Conservation (phyloP, 1,140 invertebrate species). For the Scaptomyza hsui region DNA sequence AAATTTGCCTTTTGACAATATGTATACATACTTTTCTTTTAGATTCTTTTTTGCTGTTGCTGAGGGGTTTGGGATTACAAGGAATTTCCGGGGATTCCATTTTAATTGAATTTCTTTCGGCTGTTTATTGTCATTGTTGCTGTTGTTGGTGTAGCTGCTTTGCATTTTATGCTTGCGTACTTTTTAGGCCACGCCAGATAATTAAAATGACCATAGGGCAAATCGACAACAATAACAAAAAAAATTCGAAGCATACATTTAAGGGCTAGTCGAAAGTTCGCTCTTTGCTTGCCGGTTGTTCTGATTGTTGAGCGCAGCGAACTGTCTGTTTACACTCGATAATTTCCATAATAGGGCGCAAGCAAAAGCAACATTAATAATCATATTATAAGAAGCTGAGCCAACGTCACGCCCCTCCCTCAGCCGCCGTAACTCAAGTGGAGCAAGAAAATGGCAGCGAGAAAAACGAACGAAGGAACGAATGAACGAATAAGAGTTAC, state of each 20-base stretch:
- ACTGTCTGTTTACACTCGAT: constrained; percentile 56
- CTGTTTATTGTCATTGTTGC: constrained; percentile 32
- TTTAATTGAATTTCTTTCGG: constrained; percentile 74
- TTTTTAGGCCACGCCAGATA: constrained; percentile 50
- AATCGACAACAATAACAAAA: constrained; percentile 13
- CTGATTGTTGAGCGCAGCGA: constrained; percentile 14
- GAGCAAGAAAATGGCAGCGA: neutral
- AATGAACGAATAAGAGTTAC: constrained; percentile 4
- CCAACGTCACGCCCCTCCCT: no score
- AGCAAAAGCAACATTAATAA: constrained; percentile 60
- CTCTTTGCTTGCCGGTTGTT: constrained; percentile 39
- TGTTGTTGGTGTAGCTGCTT: constrained; percentile 47
- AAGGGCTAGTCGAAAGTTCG: constrained; percentile 32
- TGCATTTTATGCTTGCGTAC: constrained; percentile 59
- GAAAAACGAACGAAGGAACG: neutral
- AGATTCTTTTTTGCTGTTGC: constrained; percentile 38
- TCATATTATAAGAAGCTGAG: constrained; percentile 55
- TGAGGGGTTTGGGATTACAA: constrained; percentile 63
- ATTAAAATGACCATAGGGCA: constrained; percentile 59
- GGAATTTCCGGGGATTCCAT: constrained; percentile 78
- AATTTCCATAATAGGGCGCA: constrained; percentile 69
- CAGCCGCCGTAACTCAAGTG: constrained; percentile 15
- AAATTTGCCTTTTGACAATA: constrained; percentile 67
- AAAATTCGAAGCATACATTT: constrained; percentile 52
- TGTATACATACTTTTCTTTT: constrained; percentile 33